Evolutionary conservation across 2,888 invertebrate genomes (phyloP).

Genomic region (Caenorhabditis doughertyi): DNA sequence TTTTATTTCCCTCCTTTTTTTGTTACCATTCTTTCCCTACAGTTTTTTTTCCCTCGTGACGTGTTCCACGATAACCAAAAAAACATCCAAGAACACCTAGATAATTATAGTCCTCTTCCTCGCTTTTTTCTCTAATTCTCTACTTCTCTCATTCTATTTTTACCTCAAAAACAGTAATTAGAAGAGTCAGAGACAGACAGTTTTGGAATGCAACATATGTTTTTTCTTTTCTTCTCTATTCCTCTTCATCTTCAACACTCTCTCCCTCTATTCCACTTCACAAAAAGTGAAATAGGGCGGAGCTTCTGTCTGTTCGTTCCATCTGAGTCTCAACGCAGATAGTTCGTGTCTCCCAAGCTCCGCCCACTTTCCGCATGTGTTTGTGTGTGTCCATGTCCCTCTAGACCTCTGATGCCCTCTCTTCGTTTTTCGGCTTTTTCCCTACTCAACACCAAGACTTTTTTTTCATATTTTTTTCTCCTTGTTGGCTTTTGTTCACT

Average conservation of each 20-base stretch:
- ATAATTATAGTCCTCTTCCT: slow-evolving; percentile 1
- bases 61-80: neutral
- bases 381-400: slow-evolving; percentile 29
- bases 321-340: slow-evolving; percentile 13
- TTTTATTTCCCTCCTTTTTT: neutral
- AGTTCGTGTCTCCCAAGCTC: neutral
- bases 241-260: slow-evolving; percentile 5
- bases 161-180: slow-evolving; percentile 34
- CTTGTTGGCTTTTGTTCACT: too few relatives aligned
- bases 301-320: neutral
- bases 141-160: neutral
- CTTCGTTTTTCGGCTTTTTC: neutral
- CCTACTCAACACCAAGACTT: neutral
- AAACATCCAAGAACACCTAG: neutral
- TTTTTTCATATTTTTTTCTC: neutral
- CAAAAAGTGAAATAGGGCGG: slow-evolving; percentile 5
- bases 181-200: too few relatives aligned
- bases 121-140: neutral
- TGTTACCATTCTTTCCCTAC: neutral
- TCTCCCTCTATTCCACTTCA: neutral
- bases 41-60: neutral
- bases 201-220: slow-evolving; percentile 14
- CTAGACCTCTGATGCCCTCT: slow-evolving; percentile 1
- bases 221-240: slow-evolving; percentile 11
- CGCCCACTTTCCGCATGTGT: slow-evolving; percentile 24